phyloP scores from a whole-genome alignment of 2,113 vertebrate genomes.

The Triplophysa tibetana region DNA sequence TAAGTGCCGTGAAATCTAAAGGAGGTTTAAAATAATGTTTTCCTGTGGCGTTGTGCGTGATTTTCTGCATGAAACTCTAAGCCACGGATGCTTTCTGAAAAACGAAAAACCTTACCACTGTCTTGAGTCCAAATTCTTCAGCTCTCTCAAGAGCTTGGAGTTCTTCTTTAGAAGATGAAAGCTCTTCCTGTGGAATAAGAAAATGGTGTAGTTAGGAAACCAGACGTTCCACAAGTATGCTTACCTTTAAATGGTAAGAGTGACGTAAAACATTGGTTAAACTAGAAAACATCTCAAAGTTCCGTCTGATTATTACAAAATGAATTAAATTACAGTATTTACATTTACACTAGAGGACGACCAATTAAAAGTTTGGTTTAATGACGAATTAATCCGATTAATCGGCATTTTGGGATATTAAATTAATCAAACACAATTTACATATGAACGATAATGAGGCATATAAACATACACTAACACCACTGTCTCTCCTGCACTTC shows the following conservation, averaged over 20 bases:
- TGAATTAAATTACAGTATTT: too few relatives aligned
- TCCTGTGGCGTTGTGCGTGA: neutral
- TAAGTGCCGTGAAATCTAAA: slow-evolving; percentile 14
- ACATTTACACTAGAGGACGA: too few relatives aligned
- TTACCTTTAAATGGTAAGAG: neutral
- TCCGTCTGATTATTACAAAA: neutral
- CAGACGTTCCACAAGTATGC: neutral
- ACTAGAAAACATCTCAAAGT: neutral
- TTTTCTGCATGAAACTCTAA: neutral
- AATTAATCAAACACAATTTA: too few relatives aligned
- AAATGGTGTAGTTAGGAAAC: slow-evolving; percentile 23
- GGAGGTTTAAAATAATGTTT: slow-evolving; percentile 27
- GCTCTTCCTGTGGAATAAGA: slow-evolving; percentile 81
- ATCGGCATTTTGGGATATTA: too few relatives aligned
- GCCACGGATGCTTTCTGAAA: neutral
- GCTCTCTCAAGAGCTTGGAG: slow-evolving; percentile 91
- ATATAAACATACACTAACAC: too few relatives aligned
- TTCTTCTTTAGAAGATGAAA: slow-evolving; percentile 99
- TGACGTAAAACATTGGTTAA: neutral
- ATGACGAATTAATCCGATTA: too few relatives aligned
- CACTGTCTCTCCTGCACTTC: too few relatives aligned
- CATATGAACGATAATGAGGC: too few relatives aligned
- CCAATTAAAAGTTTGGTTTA: too few relatives aligned
- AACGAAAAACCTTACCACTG: slow-evolving; percentile 83
- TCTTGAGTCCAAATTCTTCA: slow-evolving; percentile 97